These are phyloP conservation scores for Phaonia tiefii DNA, from an alignment of 2,888 invertebrate species.

Conservation along the genomic window DNA sequence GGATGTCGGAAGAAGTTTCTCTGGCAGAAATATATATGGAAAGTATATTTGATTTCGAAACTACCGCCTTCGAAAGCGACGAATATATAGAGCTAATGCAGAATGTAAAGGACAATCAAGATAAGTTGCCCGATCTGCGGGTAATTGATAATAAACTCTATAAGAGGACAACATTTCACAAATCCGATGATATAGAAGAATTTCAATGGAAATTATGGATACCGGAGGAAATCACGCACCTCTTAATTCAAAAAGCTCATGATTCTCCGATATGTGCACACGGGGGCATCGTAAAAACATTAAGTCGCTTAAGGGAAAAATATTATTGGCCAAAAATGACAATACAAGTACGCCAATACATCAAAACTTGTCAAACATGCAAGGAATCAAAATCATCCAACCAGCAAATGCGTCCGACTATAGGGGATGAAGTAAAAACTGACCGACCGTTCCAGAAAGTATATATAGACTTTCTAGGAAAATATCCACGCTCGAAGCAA, in stretches of 20 bases:
- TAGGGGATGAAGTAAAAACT: not conserved
- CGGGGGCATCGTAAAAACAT: not conserved
- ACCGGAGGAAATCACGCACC: not conserved
- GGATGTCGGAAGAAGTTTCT: not conserved
- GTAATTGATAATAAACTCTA: not conserved
- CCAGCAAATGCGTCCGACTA: not conserved
- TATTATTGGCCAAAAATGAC: not conserved
- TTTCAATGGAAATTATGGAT: slow-evolving; percentile 6
- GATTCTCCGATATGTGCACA: not conserved
- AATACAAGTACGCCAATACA: not conserved
- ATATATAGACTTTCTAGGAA: not conserved
- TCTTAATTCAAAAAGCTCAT: slow-evolving; percentile 22
- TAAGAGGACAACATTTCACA: not conserved
- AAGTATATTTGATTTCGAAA: slow-evolving; percentile 18
- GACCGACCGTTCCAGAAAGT: slow-evolving; percentile 2
- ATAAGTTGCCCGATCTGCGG: not conserved
- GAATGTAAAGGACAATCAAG: not conserved
- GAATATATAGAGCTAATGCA: slow-evolving; percentile 11
- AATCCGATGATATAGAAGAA: not conserved
- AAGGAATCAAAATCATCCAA: slow-evolving; percentile 1
- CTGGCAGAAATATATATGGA: slow-evolving; percentile 8
- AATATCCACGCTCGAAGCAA: not conserved
- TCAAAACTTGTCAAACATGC: not conserved
- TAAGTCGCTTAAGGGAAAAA: not conserved
- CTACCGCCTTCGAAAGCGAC: slow-evolving; percentile 11